Base-by-base conservation (phyloP, 1,140 invertebrate genomes). In the Stegodyphus dumicola region DNA sequence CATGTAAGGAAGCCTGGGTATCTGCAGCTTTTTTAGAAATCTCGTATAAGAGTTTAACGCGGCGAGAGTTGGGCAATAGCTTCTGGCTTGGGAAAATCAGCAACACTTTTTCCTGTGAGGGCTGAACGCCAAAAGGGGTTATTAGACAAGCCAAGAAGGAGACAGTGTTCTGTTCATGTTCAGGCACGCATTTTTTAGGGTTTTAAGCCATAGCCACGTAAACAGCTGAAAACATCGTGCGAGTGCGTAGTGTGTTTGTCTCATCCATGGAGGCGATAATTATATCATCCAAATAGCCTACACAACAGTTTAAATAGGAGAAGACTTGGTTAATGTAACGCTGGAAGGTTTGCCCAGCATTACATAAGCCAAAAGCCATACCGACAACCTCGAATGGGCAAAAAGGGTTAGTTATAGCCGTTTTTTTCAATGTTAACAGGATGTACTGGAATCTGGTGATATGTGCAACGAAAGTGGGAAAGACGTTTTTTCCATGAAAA, bases 11-110 rank as follows among this genome's bases (percentile, higher is more conserved):
- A 65, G 33, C 33, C 65, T 64, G 75, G 49, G 60, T 77, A 6
- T 17, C 7, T 10, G 56, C 75, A 9, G 18, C 60, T 7, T 77
- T 54, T 54, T 54, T 33, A 6, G 7, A 48, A 77, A 65, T 6
- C 56, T 15, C 11, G 17, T 64, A 33, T 77, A 77, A 18, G 48
- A 77, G 51, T 77, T 77, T 2, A 77, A 56, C 17, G 65, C 3
- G 33, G 33, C 1, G 33, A 64, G 4, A 77, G 60, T 49, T 77
- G 5, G 7, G 7, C 6, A 3, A 77, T 65, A 5, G 75, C 65
- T 7, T 17, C 13, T 7, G 54, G 56, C 33, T 49, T 48, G 3
- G 56, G 33, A 65, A 77, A 77, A 49, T 77, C 33, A 13, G 11
- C 13, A 49, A 77, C 3, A 5, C 10, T 6, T 66, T 77, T 18